Evolutionary conservation across 2,888 invertebrate species (phyloP).

Genomic region (Entomobrya proxima): DNA sequence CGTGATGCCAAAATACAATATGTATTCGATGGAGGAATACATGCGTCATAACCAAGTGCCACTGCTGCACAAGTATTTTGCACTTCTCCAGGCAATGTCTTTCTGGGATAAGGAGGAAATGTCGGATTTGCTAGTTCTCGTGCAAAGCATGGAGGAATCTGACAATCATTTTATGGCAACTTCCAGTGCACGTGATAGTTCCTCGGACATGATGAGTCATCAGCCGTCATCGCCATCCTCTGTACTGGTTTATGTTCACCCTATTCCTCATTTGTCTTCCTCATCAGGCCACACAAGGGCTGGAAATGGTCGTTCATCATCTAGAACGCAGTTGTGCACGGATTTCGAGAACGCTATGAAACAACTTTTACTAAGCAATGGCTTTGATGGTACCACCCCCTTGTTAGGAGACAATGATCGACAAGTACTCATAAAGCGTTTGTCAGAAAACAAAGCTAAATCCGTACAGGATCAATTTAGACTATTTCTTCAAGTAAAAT

Average conservation of each 20-base stretch:
- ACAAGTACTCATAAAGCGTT: slow-evolving; percentile 68
- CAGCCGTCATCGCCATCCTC: slow-evolving; percentile 51
- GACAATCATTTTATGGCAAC: slow-evolving; percentile 18
- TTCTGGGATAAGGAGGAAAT: slow-evolving; percentile 74
- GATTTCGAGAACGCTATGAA: slow-evolving; percentile 74
- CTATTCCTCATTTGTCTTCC: slow-evolving; percentile 52
- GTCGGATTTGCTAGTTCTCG: slow-evolving; percentile 72
- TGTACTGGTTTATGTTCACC: slow-evolving; percentile 72
- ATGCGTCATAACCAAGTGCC: slow-evolving; percentile 64
- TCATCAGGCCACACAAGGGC: slow-evolving; percentile 22
- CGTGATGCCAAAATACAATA: slow-evolving; percentile 72
- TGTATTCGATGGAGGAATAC: slow-evolving; percentile 70
- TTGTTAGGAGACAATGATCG: slow-evolving; percentile 72
- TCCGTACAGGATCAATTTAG: slow-evolving; percentile 73
- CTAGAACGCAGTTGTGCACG: slow-evolving; percentile 48
- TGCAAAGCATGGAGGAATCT: slow-evolving; percentile 54
- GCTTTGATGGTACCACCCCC: slow-evolving; percentile 41
- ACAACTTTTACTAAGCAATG: slow-evolving; percentile 67
- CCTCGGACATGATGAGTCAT: neutral
- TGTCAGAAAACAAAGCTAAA: slow-evolving; percentile 65
- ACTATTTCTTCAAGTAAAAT: slow-evolving; percentile 73
- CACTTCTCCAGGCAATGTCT: slow-evolving; percentile 73
- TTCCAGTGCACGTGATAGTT: neutral
- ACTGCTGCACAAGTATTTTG: slow-evolving; percentile 72
- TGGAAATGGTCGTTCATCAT: slow-evolving; percentile 40